Base-by-base conservation (phyloP, 2,888 invertebrate species). In the Drosophila pseudotakahashii region DNA sequence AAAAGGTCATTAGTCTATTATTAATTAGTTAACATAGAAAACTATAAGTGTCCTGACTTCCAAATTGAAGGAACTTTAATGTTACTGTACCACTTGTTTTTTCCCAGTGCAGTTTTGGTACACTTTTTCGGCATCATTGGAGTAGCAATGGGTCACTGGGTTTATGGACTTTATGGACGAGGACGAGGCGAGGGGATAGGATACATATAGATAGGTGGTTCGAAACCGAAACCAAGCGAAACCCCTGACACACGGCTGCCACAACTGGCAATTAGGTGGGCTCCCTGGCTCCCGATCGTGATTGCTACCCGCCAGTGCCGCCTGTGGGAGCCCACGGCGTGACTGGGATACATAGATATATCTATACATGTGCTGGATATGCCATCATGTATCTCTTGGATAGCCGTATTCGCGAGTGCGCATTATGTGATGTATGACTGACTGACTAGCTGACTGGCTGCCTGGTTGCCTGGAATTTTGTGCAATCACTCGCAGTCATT, bases 401-500 rank as follows among this genome's bases (percentile, higher is more conserved):
- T 26, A 10, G 61, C 48, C n/a, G 42, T 44, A 39, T 53, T 39
- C 51, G 30, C 60, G 23, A 61, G 58, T 61, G 51, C 32, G 51
- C 64, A 61, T 67, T 67, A 67, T 67, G 67, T 66, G 54, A 67
- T 47, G 48, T 54, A 67, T 66, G 44, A 51, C 64, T 63, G 45
- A 64, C 45, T 63, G 57, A 30, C 37, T 52, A 42, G 19, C 59
- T 63, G 57, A 30, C 37, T 52, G 36, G 19, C 59, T 63, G 63
- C 48, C 63, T 61, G 60, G 23, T n/a, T 78, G 68, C 66, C 69
- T 69, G 70, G 51, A 62, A 52, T 55, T 82, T 79, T 86, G 84
- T 83, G 82, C 87, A 83, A 83, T 83, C 71, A 71, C 50, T 71
- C 47, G 66, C 69, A 79, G 81, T 83, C 82, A 83, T 83, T 86